A percentile compares a stretch with the other conserved stretches of the same genome.
Evolutionary conservation across 1,140 invertebrate species (phyloP).

Genomic region (Asbolus verrucosus): DNA sequence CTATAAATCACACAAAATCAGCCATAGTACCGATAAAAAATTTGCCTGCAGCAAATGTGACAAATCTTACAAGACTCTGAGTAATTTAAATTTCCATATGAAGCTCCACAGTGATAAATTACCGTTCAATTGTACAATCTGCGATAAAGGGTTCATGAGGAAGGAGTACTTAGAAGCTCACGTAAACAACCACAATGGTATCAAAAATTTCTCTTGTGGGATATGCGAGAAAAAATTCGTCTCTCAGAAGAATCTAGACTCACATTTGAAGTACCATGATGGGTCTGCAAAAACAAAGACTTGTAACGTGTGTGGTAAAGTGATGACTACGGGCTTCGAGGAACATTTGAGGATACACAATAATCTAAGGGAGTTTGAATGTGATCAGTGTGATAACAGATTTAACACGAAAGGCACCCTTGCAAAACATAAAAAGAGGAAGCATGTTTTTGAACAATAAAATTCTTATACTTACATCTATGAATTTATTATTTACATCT

Average conservation of each 20-base stretch:
- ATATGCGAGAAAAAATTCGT: conserved; percentile 60
- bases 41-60: conserved; percentile 60
- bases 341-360: conserved; percentile 61
- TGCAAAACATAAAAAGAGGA: conserved; percentile 60
- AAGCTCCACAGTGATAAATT: conserved; percentile 59
- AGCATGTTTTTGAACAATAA: conserved; percentile 53
- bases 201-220: conserved; percentile 59
- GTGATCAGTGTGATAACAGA: conserved; percentile 55
- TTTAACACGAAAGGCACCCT: conserved; percentile 61
- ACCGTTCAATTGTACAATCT: conserved; percentile 58
- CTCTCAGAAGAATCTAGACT: conserved; percentile 61
- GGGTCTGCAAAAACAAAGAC: conserved; percentile 54
- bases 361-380: conserved; percentile 61
- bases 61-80: conserved; percentile 62
- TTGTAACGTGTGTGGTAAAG: conserved; percentile 61
- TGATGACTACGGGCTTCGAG: conserved; percentile 55
- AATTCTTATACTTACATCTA: background rate
- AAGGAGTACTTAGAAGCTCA: conserved; percentile 63
- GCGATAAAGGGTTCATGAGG: conserved; percentile 61
- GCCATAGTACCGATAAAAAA: conserved; percentile 60
- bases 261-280: conserved; percentile 61
- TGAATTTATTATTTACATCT: conserved; percentile 54
- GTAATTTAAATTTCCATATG: conserved; percentile 63
- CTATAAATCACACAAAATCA: conserved; percentile 60
- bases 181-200: conserved; percentile 59